Percentiles rank a stretch among this genome's conserved stretches.
Conservation (phyloP, 1,140 invertebrate genomes). For the Maniola jurtina region DNA sequence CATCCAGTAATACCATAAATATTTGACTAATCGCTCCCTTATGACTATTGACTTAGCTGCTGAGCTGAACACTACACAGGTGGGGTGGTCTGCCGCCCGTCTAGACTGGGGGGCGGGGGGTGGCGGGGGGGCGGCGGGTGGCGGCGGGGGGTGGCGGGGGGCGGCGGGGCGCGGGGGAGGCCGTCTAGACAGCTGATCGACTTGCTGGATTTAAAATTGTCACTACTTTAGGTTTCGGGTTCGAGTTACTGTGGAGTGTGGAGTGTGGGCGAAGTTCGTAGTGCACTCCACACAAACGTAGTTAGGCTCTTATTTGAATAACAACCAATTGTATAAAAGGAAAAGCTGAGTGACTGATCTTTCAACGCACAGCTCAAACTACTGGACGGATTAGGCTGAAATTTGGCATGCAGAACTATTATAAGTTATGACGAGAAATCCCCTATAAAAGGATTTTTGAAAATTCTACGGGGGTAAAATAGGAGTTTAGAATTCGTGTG, state of each 20-base stretch:
- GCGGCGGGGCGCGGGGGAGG: not conserved
- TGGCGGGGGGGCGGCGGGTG: slow-evolving; percentile 7
- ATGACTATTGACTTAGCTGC: slow-evolving; percentile 19
- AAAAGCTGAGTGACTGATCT: no score
- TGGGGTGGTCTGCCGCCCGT: slow-evolving; percentile 27
- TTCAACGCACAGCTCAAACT: no score
- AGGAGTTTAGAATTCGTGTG: no score
- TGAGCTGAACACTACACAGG: slow-evolving; percentile 21
- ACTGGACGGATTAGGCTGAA: no score
- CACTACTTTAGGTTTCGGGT: slow-evolving; percentile 13
- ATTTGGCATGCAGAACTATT: no score
- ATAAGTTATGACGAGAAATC: no score
- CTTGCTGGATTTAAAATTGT: slow-evolving; percentile 26
- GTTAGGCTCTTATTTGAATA: no score
- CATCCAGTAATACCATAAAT: not conserved
- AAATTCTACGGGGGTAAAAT: no score
- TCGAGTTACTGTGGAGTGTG: not conserved
- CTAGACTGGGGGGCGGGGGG: slow-evolving; percentile 26
- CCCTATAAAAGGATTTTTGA: no score
- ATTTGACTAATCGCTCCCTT: not conserved
- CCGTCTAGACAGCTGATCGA: slow-evolving; percentile 33
- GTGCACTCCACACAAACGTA: no score
- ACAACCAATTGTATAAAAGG: no score
- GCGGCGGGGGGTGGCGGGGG: slow-evolving; percentile 11
- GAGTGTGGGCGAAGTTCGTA: no score